A percentile compares a stretch with the other conserved stretches of the same genome.
phyloP scores from a whole-genome alignment of 2,888 invertebrate genomes.

The Himalopsyche tibetana region DNA sequence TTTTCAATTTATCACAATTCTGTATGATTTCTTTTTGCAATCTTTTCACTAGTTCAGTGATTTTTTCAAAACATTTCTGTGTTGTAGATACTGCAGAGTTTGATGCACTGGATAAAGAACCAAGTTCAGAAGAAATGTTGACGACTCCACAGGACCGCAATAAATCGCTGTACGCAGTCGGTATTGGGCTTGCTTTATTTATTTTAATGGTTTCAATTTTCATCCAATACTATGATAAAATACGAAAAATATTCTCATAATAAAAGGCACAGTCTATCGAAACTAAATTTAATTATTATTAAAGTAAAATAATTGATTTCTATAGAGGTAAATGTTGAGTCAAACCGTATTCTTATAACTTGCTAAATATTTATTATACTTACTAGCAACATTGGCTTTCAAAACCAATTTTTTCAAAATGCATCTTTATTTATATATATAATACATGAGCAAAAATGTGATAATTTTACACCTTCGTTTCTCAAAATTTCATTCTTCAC shows the following conservation, averaged over 20 bases:
- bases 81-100: slow-evolving; percentile 73
- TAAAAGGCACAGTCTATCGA: neutral
- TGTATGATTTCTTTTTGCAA: too few species aligned
- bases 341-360: slow-evolving; percentile 8
- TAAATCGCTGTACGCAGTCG: slow-evolving; percentile 79
- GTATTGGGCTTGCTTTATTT: slow-evolving; percentile 80
- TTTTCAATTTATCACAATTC: too few species aligned
- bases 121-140: slow-evolving; percentile 74
- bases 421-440: slow-evolving; percentile 33
- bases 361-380: neutral
- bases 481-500: slow-evolving; percentile 29
- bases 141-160: slow-evolving; percentile 78
- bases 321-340: neutral
- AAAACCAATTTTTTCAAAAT: slow-evolving; percentile 67
- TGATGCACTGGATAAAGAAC: slow-evolving; percentile 74
- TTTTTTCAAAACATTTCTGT: slow-evolving; percentile 10
- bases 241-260: slow-evolving; percentile 42
- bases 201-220: slow-evolving; percentile 80
- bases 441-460: slow-evolving; percentile 19
- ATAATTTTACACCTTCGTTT: slow-evolving; percentile 29
- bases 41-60: too few species aligned
- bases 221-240: slow-evolving; percentile 76
- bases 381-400: slow-evolving; percentile 32
- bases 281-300: neutral
- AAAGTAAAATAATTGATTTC: neutral